These are phyloP conservation scores for Pygoscelis adeliae DNA, from an alignment of 2,113 vertebrate species.

Conservation along the genomic window DNA sequence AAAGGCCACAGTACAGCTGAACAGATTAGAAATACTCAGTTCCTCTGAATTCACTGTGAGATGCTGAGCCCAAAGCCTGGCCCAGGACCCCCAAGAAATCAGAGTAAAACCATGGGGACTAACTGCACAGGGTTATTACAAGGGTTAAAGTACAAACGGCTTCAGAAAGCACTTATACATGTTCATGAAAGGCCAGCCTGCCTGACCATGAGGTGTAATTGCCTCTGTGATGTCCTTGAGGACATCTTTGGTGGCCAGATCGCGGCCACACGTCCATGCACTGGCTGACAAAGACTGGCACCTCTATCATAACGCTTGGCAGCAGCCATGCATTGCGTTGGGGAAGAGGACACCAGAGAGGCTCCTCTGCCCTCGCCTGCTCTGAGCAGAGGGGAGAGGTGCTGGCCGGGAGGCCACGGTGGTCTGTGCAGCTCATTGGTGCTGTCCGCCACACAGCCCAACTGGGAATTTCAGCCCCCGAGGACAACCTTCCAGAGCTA, in stretches of 20 bases:
- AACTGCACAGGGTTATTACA: background rate
- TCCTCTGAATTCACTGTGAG: background rate
- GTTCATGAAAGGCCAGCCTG: background rate
- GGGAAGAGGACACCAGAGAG: background rate
- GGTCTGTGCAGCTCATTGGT: rapidly evolving
- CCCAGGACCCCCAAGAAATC: background rate
- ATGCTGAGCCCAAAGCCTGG: background rate
- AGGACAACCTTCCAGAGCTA: background rate
- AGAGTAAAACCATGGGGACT: background rate
- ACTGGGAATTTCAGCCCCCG: background rate
- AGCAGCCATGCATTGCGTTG: rapidly evolving
- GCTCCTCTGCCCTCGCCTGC: background rate
- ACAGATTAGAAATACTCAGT: background rate
- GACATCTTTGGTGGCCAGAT: background rate
- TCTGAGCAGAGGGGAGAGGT: background rate
- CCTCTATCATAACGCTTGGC: rapidly evolving
- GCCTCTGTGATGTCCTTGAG: background rate
- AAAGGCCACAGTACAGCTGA: background rate
- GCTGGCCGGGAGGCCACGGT: rapidly evolving
- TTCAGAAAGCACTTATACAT: background rate
- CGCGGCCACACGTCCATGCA: rapidly evolving
- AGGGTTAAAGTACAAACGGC: background rate
- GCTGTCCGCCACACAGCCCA: too few relatives aligned
- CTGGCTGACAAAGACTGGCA: background rate
- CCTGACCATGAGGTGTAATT: background rate